phyloP scores from a whole-genome alignment of 2,113 vertebrate species.

The Penelope pileata region DNA sequence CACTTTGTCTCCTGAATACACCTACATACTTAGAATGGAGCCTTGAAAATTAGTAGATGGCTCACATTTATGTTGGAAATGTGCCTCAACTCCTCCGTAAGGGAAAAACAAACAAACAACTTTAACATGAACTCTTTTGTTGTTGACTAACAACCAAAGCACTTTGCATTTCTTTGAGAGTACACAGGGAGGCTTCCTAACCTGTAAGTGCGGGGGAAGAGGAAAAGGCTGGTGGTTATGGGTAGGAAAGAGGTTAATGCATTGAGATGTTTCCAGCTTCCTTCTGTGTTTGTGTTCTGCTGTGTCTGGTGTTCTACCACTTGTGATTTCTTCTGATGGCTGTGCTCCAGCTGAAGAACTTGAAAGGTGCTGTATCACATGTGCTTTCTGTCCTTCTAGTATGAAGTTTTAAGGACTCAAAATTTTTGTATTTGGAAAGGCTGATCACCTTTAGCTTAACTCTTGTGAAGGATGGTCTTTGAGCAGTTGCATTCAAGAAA shows the following conservation, averaged over 20 bases:
- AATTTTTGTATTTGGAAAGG: not conserved
- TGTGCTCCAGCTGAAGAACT: not conserved
- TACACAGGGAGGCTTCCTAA: not conserved
- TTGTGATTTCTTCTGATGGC: not conserved
- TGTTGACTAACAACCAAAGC: not conserved
- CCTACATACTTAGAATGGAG: not conserved
- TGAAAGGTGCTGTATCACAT: not conserved
- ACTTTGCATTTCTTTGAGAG: not conserved
- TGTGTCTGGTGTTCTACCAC: not conserved
- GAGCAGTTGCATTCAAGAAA: not conserved
- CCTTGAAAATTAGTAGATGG: slow-evolving; percentile 7
- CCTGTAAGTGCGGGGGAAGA: not conserved
- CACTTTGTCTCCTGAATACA: not conserved
- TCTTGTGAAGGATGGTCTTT: not conserved
- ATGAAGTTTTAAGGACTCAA: not conserved
- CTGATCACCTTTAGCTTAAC: not conserved
- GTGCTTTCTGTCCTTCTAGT: not conserved
- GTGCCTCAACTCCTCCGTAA: not conserved
- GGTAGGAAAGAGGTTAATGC: accelerated
- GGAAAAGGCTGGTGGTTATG: not conserved
- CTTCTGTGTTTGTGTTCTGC: not conserved
- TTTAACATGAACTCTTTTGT: not conserved
- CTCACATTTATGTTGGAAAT: not conserved
- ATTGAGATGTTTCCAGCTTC: not conserved
- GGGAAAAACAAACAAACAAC: not conserved